A percentile compares a stretch with the other conserved stretches of the same genome.
phyloP scores from a whole-genome alignment of 2,113 vertebrate species.

The Montifringilla adamsi region DNA sequence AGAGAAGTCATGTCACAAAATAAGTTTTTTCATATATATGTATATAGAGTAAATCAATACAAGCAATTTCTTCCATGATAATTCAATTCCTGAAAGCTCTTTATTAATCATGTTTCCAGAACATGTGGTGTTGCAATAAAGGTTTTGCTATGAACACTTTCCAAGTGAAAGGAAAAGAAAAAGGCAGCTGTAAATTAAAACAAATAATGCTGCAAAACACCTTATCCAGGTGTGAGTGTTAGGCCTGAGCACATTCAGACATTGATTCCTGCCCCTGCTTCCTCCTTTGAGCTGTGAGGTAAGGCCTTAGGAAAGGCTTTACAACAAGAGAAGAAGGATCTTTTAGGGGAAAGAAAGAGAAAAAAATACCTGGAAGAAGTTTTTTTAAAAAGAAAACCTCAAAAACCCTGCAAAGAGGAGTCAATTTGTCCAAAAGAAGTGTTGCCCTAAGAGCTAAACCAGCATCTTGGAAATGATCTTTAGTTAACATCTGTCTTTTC shows the following conservation, averaged over 20 bases:
- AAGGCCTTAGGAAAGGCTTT: background rate
- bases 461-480: background rate
- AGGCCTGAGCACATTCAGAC: background rate
- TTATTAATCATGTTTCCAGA: background rate
- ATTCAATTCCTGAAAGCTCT: background rate
- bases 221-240: background rate
- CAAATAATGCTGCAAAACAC: background rate
- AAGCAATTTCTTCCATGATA: background rate
- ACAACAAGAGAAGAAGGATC: background rate
- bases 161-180: background rate
- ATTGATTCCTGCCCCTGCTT: background rate
- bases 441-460: background rate
- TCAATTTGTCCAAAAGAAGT: background rate
- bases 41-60: background rate
- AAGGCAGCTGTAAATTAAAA: background rate
- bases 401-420: background rate
- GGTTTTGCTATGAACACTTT: background rate
- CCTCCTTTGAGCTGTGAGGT: background rate
- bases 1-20: background rate
- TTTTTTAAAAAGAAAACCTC: background rate
- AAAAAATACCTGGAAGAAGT: too few species aligned
- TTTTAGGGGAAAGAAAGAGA: background rate
- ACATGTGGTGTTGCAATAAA: background rate
- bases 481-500: background rate
- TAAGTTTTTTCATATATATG: background rate